These are phyloP conservation scores for Globodera rostochiensis DNA, from an alignment of 1,140 invertebrate species.

Conservation along the genomic window DNA sequence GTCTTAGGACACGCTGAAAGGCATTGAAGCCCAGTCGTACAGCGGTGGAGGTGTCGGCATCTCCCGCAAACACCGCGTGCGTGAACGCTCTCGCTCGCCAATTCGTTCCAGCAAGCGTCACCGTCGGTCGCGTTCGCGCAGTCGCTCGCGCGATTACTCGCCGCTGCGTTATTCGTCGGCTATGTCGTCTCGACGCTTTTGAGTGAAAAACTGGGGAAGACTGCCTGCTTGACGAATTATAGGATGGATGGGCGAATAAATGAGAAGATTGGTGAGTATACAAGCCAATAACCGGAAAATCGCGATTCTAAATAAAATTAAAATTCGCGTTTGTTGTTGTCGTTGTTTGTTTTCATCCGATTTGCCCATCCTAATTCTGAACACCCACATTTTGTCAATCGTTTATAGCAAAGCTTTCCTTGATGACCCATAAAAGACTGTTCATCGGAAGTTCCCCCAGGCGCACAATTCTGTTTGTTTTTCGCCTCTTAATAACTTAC, in stretches of 20 bases:
- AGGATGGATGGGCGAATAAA: background rate
- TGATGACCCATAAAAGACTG: no score
- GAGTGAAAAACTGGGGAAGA: background rate
- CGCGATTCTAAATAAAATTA: no score
- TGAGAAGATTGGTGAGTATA: no score
- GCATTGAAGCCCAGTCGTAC: constrained; percentile 94
- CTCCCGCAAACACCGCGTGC: constrained; percentile 45
- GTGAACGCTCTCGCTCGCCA: constrained; percentile 51
- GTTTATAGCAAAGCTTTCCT: no score
- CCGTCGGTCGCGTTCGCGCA: constrained; percentile 49
- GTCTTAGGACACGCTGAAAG: constrained; percentile 85
- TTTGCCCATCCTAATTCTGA: no score
- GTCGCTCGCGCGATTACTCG: constrained; percentile 46
- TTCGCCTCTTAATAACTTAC: no score
- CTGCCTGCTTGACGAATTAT: background rate
- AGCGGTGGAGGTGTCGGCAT: constrained; percentile 70
- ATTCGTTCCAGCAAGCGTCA: constrained; percentile 49
- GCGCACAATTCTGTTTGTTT: no score
- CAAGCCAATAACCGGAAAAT: no score
- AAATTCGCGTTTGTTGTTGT: no score
- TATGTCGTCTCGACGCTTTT: constrained; percentile 37
- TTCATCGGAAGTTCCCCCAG: no score
- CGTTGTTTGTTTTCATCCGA: no score
- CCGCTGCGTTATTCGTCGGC: constrained; percentile 15
- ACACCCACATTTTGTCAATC: no score